A percentile compares a stretch with the other conserved stretches of the same genome.
These are phyloP conservation scores for Rhagium mordax DNA, from an alignment of 2,888 invertebrate species.

Conservation along the genomic window DNA sequence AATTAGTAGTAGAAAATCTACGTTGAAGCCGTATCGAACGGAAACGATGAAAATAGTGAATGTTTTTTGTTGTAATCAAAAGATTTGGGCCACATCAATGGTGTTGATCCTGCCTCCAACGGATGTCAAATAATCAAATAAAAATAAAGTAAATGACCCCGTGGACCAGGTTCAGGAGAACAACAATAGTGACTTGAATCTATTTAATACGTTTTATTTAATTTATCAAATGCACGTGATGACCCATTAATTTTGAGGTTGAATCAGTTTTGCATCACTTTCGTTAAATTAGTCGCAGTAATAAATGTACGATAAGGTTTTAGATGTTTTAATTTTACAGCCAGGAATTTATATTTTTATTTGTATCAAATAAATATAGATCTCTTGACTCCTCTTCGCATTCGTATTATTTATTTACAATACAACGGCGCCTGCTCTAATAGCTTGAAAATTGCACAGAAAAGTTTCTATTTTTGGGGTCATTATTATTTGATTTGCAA, in stretches of 20 bases:
- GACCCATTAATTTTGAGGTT: background rate
- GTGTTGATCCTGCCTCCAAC: conserved; percentile 11
- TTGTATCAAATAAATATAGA: too few species aligned
- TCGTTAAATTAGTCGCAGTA: background rate
- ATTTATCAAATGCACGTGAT: background rate
- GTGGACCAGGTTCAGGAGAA: conserved; percentile 7
- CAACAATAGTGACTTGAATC: background rate
- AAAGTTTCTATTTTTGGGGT: too few species aligned
- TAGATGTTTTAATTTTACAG: too few species aligned
- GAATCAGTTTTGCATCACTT: background rate
- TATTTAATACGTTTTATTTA: background rate
- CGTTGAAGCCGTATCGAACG: background rate
- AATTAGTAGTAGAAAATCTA: background rate
- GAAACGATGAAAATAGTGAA: background rate
- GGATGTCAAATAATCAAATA: conserved; percentile 25
- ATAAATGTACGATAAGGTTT: too few species aligned
- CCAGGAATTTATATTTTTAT: too few species aligned
- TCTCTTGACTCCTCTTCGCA: too few species aligned
- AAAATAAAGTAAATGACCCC: conserved; percentile 23
- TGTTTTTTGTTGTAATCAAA: background rate
- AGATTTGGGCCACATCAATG: background rate
- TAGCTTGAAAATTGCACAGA: too few species aligned
- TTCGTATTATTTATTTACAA: too few species aligned
- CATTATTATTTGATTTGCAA: too few species aligned
- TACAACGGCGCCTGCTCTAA: too few species aligned